phyloP scores from a whole-genome alignment of 2,113 vertebrate species.

The Sigmodon hispidus region DNA sequence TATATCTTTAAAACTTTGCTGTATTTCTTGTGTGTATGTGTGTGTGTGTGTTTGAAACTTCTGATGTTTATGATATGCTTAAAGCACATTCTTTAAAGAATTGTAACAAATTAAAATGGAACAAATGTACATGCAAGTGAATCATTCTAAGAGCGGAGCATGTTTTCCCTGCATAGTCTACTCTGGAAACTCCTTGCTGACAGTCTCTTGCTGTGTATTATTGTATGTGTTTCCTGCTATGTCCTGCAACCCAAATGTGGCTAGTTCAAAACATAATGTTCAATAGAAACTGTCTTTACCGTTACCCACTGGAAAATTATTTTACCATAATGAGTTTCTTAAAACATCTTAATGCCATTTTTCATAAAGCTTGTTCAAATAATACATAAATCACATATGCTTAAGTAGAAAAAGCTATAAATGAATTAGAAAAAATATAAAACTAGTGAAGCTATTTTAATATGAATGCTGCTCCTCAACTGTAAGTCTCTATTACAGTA shows the following conservation, averaged over 20 bases:
- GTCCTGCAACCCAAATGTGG: not conserved
- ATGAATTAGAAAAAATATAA: conserved; percentile 37
- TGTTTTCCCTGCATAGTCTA: not conserved
- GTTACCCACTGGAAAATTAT: not conserved
- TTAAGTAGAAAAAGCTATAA: not conserved
- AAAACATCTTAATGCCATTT: conserved; percentile 6
- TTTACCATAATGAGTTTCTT: not conserved
- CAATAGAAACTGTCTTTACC: not conserved
- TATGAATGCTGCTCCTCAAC: not conserved
- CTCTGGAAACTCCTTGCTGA: not conserved
- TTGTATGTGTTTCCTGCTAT: not conserved
- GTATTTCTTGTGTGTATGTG: not conserved
- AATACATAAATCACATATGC: not conserved
- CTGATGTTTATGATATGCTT: not conserved
- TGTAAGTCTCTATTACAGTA: not conserved
- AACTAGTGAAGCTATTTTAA: not conserved
- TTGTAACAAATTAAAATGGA: not conserved
- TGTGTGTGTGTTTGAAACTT: not conserved
- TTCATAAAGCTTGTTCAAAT: not conserved
- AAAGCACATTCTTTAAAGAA: not conserved
- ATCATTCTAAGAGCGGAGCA: not conserved
- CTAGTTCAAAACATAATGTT: not conserved
- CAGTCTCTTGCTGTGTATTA: not conserved
- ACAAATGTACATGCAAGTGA: not conserved
- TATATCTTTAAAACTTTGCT: not conserved